phyloP scores from a whole-genome alignment of 2,113 vertebrate genomes.

The Oreotragus oreotragus region DNA sequence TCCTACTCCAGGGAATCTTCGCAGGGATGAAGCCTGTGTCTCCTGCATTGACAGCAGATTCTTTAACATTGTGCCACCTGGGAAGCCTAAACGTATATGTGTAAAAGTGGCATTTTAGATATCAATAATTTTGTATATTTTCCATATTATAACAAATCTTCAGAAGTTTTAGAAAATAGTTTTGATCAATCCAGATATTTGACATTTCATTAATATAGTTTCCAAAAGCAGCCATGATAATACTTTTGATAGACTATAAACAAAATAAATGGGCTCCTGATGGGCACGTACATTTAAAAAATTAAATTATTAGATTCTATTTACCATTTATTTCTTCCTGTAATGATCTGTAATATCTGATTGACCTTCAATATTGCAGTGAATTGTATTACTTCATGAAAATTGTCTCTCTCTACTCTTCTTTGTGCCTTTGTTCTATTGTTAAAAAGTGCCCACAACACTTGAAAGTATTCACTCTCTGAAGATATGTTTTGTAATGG shows the following conservation, averaged over 20 bases:
- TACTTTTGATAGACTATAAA: background rate
- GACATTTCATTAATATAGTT: background rate
- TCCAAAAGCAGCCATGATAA: background rate
- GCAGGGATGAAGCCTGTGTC: background rate
- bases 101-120: background rate
- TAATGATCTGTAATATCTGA: background rate
- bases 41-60: background rate
- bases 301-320: background rate
- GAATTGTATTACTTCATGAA: background rate
- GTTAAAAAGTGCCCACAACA: background rate
- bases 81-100: background rate
- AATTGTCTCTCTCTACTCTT: background rate
- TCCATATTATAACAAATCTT: background rate
- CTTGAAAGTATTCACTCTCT: background rate
- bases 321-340: background rate
- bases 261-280: background rate
- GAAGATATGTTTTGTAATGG: background rate
- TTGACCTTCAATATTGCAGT: background rate
- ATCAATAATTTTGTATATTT: background rate
- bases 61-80: background rate
- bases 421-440: background rate
- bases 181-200: background rate
- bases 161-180: background rate
- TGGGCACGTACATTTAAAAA: background rate
- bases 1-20: background rate